Conservation (phyloP, 35 echinoderm and acorn worm species). For the Chiridota heheva region DNA sequence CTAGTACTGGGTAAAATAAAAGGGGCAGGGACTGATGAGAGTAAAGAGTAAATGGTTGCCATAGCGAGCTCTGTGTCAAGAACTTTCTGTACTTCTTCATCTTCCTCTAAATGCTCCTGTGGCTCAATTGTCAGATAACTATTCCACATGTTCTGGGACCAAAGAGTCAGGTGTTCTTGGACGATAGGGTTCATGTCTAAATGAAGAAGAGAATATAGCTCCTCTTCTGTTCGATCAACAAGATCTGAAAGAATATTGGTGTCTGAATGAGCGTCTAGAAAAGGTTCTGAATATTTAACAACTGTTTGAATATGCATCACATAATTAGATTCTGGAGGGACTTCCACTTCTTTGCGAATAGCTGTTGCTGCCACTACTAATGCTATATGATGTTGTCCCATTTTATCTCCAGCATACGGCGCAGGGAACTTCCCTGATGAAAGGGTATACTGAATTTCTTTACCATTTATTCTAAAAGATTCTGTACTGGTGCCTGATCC, state of each 20-base stretch:
- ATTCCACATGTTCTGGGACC: constrained; percentile 93
- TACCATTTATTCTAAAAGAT: constrained; percentile 70
- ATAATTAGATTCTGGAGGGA: constrained; percentile 64
- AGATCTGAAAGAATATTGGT: constrained; percentile 54
- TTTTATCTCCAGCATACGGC: constrained; percentile 48
- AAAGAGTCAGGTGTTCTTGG: constrained; percentile 61
- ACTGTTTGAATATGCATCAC: constrained; percentile 53
- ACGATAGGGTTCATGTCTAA: constrained; percentile 54
- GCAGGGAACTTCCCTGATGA: constrained; percentile 68
- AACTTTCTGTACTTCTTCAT: not conserved
- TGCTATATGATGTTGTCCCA: constrained; percentile 53
- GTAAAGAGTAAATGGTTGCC: constrained; percentile 73
- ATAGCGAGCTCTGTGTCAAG: constrained; percentile 59
- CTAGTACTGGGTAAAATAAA: constrained; percentile 59
- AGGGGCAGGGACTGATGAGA: constrained; percentile 75
- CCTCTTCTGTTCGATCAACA: constrained; percentile 69
- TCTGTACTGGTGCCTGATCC: constrained; percentile 71
- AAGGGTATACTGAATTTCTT: constrained; percentile 54
- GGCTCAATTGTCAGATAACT: constrained; percentile 70
- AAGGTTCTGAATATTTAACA: constrained; percentile 73
- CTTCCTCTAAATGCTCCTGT: not conserved
- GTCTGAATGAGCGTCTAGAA: constrained; percentile 57
- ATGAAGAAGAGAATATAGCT: constrained; percentile 67
- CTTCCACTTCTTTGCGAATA: constrained; percentile 50
- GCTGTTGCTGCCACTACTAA: constrained; percentile 73